A percentile compares a stretch with the other conserved stretches of the same genome.
phyloP scores from a whole-genome alignment of 2,888 invertebrate species.

The Oxystoma pomonae region DNA sequence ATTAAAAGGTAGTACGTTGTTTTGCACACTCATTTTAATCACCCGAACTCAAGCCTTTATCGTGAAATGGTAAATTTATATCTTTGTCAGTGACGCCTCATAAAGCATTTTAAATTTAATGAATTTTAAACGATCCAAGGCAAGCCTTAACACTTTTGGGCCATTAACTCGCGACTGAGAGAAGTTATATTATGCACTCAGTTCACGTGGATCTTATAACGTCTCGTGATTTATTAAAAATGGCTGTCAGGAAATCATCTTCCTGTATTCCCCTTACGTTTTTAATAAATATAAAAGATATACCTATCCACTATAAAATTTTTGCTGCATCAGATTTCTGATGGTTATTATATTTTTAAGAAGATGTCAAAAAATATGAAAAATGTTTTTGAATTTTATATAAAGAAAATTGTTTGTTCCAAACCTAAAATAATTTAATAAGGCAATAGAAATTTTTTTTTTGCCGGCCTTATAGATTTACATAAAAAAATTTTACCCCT shows the following conservation, averaged over 20 bases:
- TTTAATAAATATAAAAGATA: too few relatives aligned
- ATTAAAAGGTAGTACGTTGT: too few relatives aligned
- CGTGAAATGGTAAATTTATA: not conserved
- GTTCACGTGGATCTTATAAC: slow-evolving; percentile 2
- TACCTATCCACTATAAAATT: too few relatives aligned
- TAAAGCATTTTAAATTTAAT: slow-evolving; percentile 11
- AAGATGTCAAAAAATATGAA: too few relatives aligned
- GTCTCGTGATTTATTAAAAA: slow-evolving; percentile 27
- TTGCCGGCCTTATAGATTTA: too few relatives aligned
- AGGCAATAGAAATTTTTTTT: too few relatives aligned
- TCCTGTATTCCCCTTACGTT: slow-evolving; percentile 26
- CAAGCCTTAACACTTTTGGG: slow-evolving; percentile 10
- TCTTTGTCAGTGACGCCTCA: not conserved
- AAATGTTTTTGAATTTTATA: too few relatives aligned
- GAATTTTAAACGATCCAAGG: slow-evolving; percentile 11
- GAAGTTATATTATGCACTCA: not conserved
- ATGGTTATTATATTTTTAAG: too few relatives aligned
- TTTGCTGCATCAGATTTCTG: too few relatives aligned
- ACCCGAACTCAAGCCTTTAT: not conserved
- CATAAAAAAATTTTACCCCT: too few relatives aligned
- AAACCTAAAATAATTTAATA: too few relatives aligned
- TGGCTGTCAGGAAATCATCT: slow-evolving; percentile 28
- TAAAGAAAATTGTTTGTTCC: too few relatives aligned
- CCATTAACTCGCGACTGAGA: slow-evolving; percentile 15
- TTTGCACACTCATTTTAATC: not conserved